These are phyloP conservation scores for Apodemia hepburni DNA, from an alignment of 2,888 invertebrate genomes.

Conservation along the genomic window DNA sequence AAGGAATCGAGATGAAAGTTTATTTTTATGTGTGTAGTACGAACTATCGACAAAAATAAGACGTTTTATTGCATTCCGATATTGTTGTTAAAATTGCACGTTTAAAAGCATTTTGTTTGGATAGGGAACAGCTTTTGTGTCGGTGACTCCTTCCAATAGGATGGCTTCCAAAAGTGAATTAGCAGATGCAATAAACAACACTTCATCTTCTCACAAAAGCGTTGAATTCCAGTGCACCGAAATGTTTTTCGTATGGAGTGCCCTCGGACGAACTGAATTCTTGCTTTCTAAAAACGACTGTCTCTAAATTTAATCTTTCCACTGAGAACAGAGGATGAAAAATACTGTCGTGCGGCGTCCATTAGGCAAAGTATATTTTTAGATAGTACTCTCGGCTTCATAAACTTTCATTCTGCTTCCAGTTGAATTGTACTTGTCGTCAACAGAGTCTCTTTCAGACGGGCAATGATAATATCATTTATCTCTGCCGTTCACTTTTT, in stretches of 20 bases:
- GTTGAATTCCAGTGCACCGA: constrained; percentile 16
- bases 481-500: constrained; percentile 26
- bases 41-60: background rate
- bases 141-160: constrained; percentile 1
- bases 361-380: constrained; percentile 68
- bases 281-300: constrained; percentile 59
- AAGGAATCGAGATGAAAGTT: background rate
- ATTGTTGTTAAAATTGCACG: constrained; percentile 3
- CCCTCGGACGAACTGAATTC: constrained; percentile 38
- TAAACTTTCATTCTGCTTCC: constrained; percentile 46
- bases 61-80: background rate
- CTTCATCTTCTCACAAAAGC: constrained; percentile 19
- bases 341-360: constrained; percentile 62
- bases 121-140: constrained; percentile 8
- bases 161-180: constrained; percentile 8
- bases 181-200: constrained; percentile 17
- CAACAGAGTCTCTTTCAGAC: constrained; percentile 9
- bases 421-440: constrained; percentile 33
- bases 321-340: constrained; percentile 55
- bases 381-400: constrained; percentile 48
- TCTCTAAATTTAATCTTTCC: constrained; percentile 66
- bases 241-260: constrained; percentile 27
- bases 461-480: constrained; percentile 32
- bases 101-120: constrained; percentile 1
- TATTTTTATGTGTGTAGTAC: background rate